phyloP scores from a whole-genome alignment of 1,140 invertebrate genomes.

The Philopotamus ludificatus region DNA sequence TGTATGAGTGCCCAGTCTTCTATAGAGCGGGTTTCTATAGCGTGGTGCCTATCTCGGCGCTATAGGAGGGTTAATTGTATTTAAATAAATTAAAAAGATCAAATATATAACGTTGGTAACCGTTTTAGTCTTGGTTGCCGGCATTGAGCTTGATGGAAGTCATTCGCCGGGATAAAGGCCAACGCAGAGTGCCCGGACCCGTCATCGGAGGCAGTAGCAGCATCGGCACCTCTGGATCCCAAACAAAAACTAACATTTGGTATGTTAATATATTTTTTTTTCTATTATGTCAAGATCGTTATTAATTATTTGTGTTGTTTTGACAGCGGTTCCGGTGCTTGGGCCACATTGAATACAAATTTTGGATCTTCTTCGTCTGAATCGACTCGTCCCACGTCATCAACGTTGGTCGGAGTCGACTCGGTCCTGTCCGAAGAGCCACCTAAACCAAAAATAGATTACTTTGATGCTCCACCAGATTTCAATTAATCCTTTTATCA shows the following conservation, averaged over 20 bases:
- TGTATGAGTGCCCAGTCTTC: no score
- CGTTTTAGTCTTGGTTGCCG: constrained; percentile 77
- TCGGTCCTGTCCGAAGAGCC: not conserved
- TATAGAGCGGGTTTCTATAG: no score
- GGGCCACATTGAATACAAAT: constrained; percentile 30
- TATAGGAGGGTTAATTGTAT: no score
- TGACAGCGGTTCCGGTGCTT: constrained; percentile 28
- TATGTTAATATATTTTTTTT: not conserved
- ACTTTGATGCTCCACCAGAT: constrained; percentile 37
- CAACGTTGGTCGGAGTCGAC: not conserved
- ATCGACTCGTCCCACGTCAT: not conserved
- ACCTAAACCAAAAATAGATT: constrained; percentile 34
- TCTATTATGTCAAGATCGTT: not conserved
- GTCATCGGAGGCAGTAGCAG: constrained; percentile 43
- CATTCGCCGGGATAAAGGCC: constrained; percentile 73
- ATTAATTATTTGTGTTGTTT: no score
- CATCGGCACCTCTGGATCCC: not conserved
- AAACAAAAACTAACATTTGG: constrained; percentile 9
- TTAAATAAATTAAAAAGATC: no score
- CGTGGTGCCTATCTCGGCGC: no score
- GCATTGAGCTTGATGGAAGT: constrained; percentile 79
- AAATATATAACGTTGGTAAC: not conserved
- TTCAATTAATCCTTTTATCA: constrained; percentile 14
- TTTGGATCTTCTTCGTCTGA: not conserved
- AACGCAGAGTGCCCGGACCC: constrained; percentile 73